A percentile compares a stretch with the other conserved stretches of the same genome.
phyloP scores from a whole-genome alignment of 1,140 invertebrate genomes.

The Anadara kagoshimensis region DNA sequence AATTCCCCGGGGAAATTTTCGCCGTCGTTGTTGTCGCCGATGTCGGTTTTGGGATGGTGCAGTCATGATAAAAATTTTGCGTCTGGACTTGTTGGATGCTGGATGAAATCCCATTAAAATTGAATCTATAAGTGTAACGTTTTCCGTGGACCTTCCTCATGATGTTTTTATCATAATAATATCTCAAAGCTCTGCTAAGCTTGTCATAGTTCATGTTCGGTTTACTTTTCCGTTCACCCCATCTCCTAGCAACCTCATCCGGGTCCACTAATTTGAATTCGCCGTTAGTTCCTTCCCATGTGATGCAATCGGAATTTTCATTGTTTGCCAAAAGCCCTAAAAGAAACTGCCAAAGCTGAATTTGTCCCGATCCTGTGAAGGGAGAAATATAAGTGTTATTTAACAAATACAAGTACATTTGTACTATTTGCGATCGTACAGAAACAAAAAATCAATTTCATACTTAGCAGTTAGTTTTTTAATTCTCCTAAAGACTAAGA shows the following conservation, averaged over 20 bases:
- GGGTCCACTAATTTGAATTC: slow-evolving; percentile 98
- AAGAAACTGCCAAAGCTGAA: slow-evolving; percentile 99
- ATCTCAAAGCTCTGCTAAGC: slow-evolving; percentile 95
- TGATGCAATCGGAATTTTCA: slow-evolving; percentile 88
- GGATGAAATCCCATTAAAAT: slow-evolving; percentile 83
- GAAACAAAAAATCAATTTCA: too few relatives aligned
- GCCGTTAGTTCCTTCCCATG: slow-evolving; percentile 96
- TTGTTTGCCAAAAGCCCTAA: slow-evolving; percentile 93
- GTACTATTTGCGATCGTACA: too few relatives aligned
- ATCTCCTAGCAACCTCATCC: slow-evolving; percentile 95
- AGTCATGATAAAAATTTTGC: too few relatives aligned
- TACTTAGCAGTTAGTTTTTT: too few relatives aligned
- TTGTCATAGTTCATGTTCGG: slow-evolving; percentile 99
- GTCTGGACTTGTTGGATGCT: slow-evolving; percentile 55
- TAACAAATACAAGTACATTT: too few relatives aligned
- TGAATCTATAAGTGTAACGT: slow-evolving; percentile 98
- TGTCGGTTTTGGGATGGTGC: too few relatives aligned
- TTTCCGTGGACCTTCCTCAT: slow-evolving; percentile 82
- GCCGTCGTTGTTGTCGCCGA: too few relatives aligned
- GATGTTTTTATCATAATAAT: slow-evolving; percentile 81
- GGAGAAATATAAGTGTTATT: too few relatives aligned
- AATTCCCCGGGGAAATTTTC: too few relatives aligned
- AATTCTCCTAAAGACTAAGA: too few relatives aligned
- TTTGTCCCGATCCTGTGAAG: slow-evolving; percentile 90
- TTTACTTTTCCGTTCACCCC: slow-evolving; percentile 98